These are phyloP conservation scores for Petrosia ficiformis DNA, from an alignment of 37 sponge, comb jelly and placozoan genomes.

Conservation along the genomic window DNA sequence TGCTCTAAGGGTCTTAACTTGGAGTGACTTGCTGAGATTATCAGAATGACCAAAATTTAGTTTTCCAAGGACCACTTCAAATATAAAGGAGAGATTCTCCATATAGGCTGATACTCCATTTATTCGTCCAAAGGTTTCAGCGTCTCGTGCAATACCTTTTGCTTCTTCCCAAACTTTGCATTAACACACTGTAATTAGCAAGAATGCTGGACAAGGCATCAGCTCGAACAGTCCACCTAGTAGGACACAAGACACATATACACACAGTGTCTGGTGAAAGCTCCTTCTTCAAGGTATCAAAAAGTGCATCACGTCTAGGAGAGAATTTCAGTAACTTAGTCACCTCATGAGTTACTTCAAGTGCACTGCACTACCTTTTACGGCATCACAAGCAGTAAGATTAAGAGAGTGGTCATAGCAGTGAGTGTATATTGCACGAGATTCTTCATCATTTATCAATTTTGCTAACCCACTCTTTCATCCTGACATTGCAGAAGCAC, in stretches of 20 bases:
- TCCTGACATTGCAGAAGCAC: slow-evolving; percentile 48
- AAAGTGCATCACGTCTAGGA: slow-evolving; percentile 53
- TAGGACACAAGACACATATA: slow-evolving; percentile 49
- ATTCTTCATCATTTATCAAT: slow-evolving; percentile 36
- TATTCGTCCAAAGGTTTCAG: slow-evolving; percentile 28
- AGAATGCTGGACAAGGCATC: slow-evolving; percentile 32
- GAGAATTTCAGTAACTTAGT: slow-evolving; percentile 66
- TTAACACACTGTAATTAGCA: slow-evolving; percentile 27
- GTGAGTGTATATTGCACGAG: slow-evolving; percentile 59
- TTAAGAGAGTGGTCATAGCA: slow-evolving; percentile 75
- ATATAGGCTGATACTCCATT: slow-evolving; percentile 21
- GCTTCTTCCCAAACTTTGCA: slow-evolving; percentile 6
- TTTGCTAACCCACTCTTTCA: slow-evolving; percentile 47
- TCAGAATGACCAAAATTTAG: slow-evolving; percentile 29
- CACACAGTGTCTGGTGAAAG: slow-evolving; percentile 4
- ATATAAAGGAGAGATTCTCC: slow-evolving; percentile 10
- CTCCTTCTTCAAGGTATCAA: slow-evolving; percentile 40
- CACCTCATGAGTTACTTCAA: slow-evolving; percentile 23
- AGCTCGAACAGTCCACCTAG: slow-evolving; percentile 48
- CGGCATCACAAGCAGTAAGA: slow-evolving; percentile 46
- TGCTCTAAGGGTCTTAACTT: slow-evolving; percentile 15
- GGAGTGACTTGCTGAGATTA: slow-evolving; percentile 49
- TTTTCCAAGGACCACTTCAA: slow-evolving; percentile 33
- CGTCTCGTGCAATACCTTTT: not conserved
- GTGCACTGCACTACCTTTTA: slow-evolving; percentile 46